phyloP scores from a whole-genome alignment of 2,797 vertebrate species.

The Florisuga fusca region DNA sequence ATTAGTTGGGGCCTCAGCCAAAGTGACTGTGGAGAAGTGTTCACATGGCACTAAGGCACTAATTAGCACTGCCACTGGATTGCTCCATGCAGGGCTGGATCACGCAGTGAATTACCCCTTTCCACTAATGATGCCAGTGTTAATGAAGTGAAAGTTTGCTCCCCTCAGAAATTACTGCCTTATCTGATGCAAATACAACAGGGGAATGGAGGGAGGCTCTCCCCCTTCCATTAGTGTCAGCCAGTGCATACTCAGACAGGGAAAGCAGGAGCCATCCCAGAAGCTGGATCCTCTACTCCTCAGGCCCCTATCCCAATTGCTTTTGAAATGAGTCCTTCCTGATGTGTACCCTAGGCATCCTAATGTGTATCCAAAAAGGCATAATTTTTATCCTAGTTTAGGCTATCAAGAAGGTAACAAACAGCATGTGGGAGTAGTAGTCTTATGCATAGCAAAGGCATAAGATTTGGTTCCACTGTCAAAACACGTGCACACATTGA shows the following conservation, averaged over 20 bases:
- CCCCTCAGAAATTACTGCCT: background rate
- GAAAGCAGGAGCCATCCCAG: background rate
- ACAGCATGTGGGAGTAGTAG: background rate
- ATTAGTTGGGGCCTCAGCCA: background rate
- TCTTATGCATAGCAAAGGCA: background rate
- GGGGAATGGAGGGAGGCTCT: background rate
- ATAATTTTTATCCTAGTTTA: background rate
- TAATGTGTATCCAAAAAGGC: background rate
- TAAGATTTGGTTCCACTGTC: background rate
- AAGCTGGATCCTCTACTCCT: background rate
- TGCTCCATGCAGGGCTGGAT: background rate
- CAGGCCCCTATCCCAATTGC: accelerated
- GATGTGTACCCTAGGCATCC: background rate
- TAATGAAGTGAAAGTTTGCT: conserved; percentile 23
- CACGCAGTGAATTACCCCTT: background rate
- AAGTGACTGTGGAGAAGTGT: background rate
- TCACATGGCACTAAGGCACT: background rate
- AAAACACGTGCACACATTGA: background rate
- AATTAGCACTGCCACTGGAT: background rate
- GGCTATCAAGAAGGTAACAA: background rate
- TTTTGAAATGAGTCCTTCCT: background rate
- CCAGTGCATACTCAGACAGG: background rate
- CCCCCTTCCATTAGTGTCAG: background rate
- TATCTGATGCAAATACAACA: background rate
- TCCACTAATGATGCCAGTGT: background rate